Percentiles rank a stretch among this genome's conserved stretches.
Conservation (phyloP, 2,797 vertebrate genomes). For the Sparidentex hasta region DNA sequence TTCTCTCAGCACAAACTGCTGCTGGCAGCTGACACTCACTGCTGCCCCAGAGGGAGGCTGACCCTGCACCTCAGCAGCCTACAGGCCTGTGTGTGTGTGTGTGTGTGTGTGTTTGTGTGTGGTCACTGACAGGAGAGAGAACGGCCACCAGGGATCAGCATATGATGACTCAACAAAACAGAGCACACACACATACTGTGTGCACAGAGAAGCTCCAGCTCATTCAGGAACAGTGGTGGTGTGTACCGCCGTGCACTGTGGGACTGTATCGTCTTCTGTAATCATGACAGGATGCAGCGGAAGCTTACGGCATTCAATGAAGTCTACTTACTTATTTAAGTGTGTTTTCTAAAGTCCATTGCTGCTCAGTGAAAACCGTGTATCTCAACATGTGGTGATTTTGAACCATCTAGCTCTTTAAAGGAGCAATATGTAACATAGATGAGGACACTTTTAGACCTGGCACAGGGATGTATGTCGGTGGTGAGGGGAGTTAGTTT, state of each 20-base stretch:
- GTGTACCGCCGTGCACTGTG: background rate
- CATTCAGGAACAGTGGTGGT: conserved; percentile 10
- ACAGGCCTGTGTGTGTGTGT: background rate
- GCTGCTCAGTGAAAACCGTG: no score
- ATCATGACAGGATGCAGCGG: background rate
- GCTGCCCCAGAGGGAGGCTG: conserved; percentile 1
- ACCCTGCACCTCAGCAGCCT: conserved; percentile 3
- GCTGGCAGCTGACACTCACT: conserved; percentile 51
- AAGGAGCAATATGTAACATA: no score
- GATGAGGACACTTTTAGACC: no score
- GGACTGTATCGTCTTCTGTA: background rate
- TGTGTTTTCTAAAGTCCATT: no score
- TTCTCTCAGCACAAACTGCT: conserved; percentile 45
- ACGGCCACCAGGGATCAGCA: conserved; percentile 21
- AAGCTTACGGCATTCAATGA: background rate
- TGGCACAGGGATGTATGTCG: no score
- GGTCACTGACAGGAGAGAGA: conserved; percentile 9
- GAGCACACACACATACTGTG: background rate
- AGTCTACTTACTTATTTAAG: no score
- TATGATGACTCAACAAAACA: conserved; percentile 41
- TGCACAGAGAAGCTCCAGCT: conserved; percentile 5
- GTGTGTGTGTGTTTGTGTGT: conserved; percentile 34
- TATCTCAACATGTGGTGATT: no score
- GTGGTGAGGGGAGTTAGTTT: no score
- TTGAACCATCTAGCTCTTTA: no score